Conservation (phyloP, 2,888 invertebrate species). For the Melolontha melolontha region DNA sequence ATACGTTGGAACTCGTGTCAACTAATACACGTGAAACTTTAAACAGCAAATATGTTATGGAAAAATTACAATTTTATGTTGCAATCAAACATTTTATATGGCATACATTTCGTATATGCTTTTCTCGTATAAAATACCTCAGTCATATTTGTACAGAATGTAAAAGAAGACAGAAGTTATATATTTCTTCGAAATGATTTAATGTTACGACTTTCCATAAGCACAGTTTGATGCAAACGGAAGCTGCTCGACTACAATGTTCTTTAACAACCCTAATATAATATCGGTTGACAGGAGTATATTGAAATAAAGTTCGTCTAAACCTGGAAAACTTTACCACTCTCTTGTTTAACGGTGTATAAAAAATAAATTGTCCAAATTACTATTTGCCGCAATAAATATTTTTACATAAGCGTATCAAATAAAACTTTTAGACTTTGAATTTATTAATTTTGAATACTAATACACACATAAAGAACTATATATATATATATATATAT, state of each 20-base stretch:
- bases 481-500: no score
- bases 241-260: conserved; percentile 33
- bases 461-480: no score
- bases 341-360: conserved; percentile 57
- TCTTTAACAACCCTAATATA: conserved; percentile 53
- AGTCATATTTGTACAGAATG: conserved; percentile 19
- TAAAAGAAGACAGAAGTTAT: conserved; percentile 13
- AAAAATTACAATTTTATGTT: no score
- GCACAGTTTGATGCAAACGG: conserved; percentile 19
- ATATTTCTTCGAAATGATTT: conserved; percentile 23
- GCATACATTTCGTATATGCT: no score
- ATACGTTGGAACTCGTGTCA: no score
- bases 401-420: conserved; percentile 50
- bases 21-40: no score
- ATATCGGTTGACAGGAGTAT: conserved; percentile 58
- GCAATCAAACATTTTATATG: no score
- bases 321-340: conserved; percentile 56
- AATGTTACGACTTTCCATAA: conserved; percentile 12
- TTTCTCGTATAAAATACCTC: background rate
- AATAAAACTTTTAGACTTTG: conserved; percentile 8
- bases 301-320: no score
- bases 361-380: conserved; percentile 56
- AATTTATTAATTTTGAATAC: background rate
- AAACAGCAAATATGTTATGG: no score
- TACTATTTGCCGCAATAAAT: conserved; percentile 56